phyloP scores from a whole-genome alignment of 2,888 invertebrate genomes.

The Sylvicola fuscatus region DNA sequence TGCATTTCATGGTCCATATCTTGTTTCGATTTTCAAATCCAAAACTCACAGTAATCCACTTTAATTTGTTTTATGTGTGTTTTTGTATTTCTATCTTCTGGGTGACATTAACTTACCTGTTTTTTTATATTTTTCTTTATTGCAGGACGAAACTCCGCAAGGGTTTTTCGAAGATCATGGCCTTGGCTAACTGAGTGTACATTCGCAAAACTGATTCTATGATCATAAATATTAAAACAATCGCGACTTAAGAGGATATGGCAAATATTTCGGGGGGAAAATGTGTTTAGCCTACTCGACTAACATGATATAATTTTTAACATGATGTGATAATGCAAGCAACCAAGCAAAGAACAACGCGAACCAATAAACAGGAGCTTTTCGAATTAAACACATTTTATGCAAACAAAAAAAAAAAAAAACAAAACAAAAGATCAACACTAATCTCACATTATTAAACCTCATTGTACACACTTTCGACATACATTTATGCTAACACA shows the following conservation, averaged over 20 bases:
- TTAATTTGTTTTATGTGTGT: not conserved
- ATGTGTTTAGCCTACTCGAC: not conserved
- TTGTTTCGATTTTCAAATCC: too few relatives aligned
- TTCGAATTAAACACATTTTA: not conserved
- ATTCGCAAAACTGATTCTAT: too few relatives aligned
- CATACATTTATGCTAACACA: too few relatives aligned
- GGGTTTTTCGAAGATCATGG: conserved; percentile 99
- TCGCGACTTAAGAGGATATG: not conserved
- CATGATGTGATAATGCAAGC: not conserved
- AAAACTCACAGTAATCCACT: too few relatives aligned
- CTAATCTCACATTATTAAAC: too few relatives aligned
- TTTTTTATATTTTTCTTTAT: conserved; percentile 28
- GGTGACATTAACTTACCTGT: not conserved
- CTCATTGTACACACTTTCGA: too few relatives aligned
- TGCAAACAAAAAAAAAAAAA: not conserved
- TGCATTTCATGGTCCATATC: too few relatives aligned
- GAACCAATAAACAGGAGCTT: not conserved
- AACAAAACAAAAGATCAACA: not conserved
- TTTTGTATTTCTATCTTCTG: not conserved
- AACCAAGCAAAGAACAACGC: too few relatives aligned
- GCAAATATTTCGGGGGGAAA: not conserved
- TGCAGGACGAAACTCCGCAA: conserved; percentile 98
- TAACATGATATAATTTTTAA: not conserved
- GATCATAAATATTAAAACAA: too few relatives aligned
- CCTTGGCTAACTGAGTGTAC: conserved; percentile 45